A percentile compares a stretch with the other conserved stretches of the same genome.
Conservation (phyloP, 2,888 invertebrate species). For the Trichacis sp. region DNA sequence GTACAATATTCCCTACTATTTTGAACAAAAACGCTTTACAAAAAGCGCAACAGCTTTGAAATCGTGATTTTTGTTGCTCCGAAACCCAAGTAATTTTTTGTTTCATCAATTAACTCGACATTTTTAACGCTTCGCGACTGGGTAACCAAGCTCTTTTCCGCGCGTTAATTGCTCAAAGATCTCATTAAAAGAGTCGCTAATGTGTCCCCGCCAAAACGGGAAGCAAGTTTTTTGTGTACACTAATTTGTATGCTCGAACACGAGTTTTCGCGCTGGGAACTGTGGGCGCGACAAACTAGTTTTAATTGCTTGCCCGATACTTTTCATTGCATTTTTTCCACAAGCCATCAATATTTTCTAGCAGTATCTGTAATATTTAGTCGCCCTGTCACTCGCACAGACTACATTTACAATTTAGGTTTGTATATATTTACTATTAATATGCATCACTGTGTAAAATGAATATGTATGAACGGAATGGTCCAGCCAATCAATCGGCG, state of each 20-base stretch:
- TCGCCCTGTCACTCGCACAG: background rate
- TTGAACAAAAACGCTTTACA: too few species aligned
- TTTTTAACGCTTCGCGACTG: constrained; percentile 40
- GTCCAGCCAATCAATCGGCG: background rate
- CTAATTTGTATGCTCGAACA: constrained; percentile 29
- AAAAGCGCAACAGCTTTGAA: constrained; percentile 7
- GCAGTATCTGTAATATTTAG: background rate
- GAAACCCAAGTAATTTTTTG: constrained; percentile 22
- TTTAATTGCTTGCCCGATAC: background rate
- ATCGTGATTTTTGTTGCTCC: constrained; percentile 24
- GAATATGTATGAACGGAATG: background rate
- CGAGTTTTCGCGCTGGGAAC: constrained; percentile 18
- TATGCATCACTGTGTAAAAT: background rate
- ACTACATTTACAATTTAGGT: too few species aligned
- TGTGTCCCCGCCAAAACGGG: constrained; percentile 24
- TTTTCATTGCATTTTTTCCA: too few species aligned
- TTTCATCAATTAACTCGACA: constrained; percentile 45
- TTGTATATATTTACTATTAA: background rate
- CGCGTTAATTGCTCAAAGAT: constrained; percentile 43
- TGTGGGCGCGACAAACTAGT: background rate
- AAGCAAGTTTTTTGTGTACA: constrained; percentile 27
- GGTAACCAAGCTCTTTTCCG: constrained; percentile 36
- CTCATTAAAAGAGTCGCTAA: constrained; percentile 43
- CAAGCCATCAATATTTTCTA: too few species aligned
- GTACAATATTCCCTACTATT: too few species aligned